Evolutionary conservation across 2,797 vertebrate genomes (phyloP), one percentile per base, ranked within the genome.

Genomic region (Phoeniculus purpureus): DNA sequence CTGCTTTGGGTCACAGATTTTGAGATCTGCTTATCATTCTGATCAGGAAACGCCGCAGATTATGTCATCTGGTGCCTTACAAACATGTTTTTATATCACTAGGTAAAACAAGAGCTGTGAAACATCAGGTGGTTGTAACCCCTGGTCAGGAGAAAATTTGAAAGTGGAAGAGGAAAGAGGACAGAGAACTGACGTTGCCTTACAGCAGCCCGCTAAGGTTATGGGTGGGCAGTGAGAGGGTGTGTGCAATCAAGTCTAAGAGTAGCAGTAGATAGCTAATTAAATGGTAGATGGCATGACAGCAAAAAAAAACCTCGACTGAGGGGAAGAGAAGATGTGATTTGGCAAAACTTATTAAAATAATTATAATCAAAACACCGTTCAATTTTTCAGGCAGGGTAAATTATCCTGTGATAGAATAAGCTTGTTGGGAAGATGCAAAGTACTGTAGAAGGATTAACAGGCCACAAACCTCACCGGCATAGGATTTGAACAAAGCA

Each of bases 81-180:
- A 97, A 99, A 97, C 98, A 23, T 98, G 98, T 83, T 98, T 99
- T 97, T 99, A 97, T 97, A 98, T 98, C 96, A 98, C 98, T 98
- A 97, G 98, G 98, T 98, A 85, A 60, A 71, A 45, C 55, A 81
- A 56, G 52, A 70, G 26, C 60, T 79, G 51, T 59, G 64, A 64
- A 81, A 74, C 1, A 1, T 29, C 59, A 59, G 25, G 45, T 64
- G 16, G 19, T 65, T 78, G 25, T 58, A 85, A 64, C 18, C 18
- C 4, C 5, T 12, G 15, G 22, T 40, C 22, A 54, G n/a, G 47
- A 64, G 47, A 87, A 61, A 87, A 89, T 32, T 4, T 54, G 31
- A 60, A 74, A 78, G 37, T 13, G 20, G 48, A 55, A 50, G 37
- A 85, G 9, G 20, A 56, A 40, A 10, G 10, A 58, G 45, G 22